Percentiles rank a stretch among this genome's conserved stretches.
Evolutionary conservation across 2,888 invertebrate genomes (phyloP).

Genomic region (Scaptomyza parva): DNA sequence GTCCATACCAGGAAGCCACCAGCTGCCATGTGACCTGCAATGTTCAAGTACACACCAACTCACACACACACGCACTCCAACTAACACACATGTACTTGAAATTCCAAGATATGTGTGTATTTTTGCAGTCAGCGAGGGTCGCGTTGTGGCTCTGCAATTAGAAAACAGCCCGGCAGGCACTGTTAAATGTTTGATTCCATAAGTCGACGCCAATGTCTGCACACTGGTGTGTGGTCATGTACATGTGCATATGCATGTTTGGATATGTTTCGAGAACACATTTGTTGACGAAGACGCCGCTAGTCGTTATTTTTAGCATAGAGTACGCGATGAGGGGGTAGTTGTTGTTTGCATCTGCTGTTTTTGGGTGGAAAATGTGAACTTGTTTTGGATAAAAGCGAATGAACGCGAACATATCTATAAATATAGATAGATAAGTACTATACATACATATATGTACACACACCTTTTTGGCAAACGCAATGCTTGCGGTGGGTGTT

Average conservation of each 20-base stretch:
- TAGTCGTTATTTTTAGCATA: constrained; percentile 63
- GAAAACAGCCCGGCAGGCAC: constrained; percentile 60
- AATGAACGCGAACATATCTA: constrained; percentile 13
- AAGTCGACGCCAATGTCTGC: constrained; percentile 42
- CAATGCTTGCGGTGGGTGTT: constrained; percentile 22
- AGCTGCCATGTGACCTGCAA: constrained; percentile 63
- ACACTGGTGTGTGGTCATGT: constrained; percentile 27
- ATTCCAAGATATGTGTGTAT: constrained; percentile 69
- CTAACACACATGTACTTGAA: constrained; percentile 70
- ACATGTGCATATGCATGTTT: constrained; percentile 22
- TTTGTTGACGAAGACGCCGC: constrained; percentile 43
- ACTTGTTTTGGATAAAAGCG: constrained; percentile 44
- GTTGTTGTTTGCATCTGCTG: constrained; percentile 16
- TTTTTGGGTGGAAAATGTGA: constrained; percentile 25
- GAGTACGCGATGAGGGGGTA: constrained; percentile 43
- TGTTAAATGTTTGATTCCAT: constrained; percentile 60
- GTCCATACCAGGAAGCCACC: constrained; percentile 54
- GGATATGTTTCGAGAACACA: constrained; percentile 44
- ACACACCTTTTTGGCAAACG: constrained; percentile 14
- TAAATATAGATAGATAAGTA: constrained; percentile 3
- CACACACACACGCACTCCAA: constrained; percentile 21
- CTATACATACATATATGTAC: neutral
- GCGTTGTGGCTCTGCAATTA: constrained; percentile 70
- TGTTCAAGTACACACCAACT: constrained; percentile 60
- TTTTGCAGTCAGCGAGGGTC: constrained; percentile 76